Evolutionary conservation across 37 sponge, comb jelly and placozoan species (phyloP), one percentile per base, ranked within the genome.

Genomic region (Amphimedon queenslandica): DNA sequence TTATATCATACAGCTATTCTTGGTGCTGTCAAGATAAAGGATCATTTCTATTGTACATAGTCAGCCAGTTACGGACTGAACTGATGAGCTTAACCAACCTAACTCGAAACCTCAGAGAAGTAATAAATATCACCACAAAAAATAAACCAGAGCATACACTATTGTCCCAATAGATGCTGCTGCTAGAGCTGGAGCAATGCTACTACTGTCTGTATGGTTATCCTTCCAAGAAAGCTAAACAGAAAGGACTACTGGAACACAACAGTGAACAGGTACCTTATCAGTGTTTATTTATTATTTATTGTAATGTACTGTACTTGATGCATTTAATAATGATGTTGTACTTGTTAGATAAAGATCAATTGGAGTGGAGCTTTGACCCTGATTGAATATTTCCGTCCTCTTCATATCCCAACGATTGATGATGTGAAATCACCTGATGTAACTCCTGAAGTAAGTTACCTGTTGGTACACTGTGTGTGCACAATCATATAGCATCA

Each of bases 171-270:
- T 55, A 89, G 84, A 41, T 70, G 24, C 61, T 89, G 39, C 37
- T 89, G n/a, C 55, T 33, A 21, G 90, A 89, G 67, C 70, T 89
- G 71, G 90, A 89, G 33, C 90, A 89, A 66, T 89, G 90, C 32
- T 89, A 84, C 73, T 83, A 74, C 75, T 89, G 90, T 70, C 81
- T 89, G 69, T 84, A 89, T 76, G 85, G 85, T 5, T 72, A 84
- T 29, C 90, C 90, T 31, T 39, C 61, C 67, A 89, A 89, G 80
- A 89, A 80, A 41, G 76, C 84, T 27, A 83, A 80, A 57, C 65
- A 64, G 6, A 61, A 73, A 35, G 73, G 77, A 1, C 38, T 87
- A 27, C 10, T 42, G 11, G 87, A 87, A 4, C 87, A 87, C 51
- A 39, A 43, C 29, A 55, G 77, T 1, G 77, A 76, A 21, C 87